Base-by-base conservation (phyloP, 2,113 vertebrate species). In the Zosterops pallidus region DNA sequence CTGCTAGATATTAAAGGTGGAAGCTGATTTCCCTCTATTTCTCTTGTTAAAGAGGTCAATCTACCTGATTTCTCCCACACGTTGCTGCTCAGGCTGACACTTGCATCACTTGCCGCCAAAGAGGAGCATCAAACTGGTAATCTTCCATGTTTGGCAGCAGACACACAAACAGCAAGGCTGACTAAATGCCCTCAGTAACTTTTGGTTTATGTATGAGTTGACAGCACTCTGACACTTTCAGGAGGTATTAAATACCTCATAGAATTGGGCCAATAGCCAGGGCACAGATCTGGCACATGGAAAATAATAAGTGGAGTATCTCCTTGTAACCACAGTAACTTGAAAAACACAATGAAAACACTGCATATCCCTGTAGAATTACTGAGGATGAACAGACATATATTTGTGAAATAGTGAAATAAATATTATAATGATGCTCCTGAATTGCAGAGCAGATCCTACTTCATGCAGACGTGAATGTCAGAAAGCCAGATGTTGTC, bases 291-390 rank as follows among this genome's bases (percentile, higher is more conserved):
- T 95, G 89, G 93, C 91, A 93, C 15, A 2, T 23, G 31, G 62
- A 63, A 89, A 94, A 93, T 64, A 90, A 16, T 69, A 92, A 94
- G 55, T 47, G 14, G 22, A 94, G n/a, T 79, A 94, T 96, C 77
- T 92, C 50, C 44, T 87, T 65, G 79, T 74, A 89, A 84, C 94
- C 53, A 89, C 71, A 82, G 91, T 63, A 89, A 97, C 72, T 47
- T 64, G 72, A 88, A 96, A 94, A 96, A 92, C 64, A 85, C 35
- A 70, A 52, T n/a, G 76, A 86, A 97, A 97, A 97, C 89, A 97
- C 50, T 14, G 21, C 24, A 42, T 70, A 59, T 89, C 94, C 95
- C 95, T 89, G 46, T 44, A 94, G 86, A 79, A 90, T 96, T 86
- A 71, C 82, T 86, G 94, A 95, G 84, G 88, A 97, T 86, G 64